These are phyloP conservation scores for Passer montanus DNA, from an alignment of 2,113 vertebrate species.

Conservation along the genomic window DNA sequence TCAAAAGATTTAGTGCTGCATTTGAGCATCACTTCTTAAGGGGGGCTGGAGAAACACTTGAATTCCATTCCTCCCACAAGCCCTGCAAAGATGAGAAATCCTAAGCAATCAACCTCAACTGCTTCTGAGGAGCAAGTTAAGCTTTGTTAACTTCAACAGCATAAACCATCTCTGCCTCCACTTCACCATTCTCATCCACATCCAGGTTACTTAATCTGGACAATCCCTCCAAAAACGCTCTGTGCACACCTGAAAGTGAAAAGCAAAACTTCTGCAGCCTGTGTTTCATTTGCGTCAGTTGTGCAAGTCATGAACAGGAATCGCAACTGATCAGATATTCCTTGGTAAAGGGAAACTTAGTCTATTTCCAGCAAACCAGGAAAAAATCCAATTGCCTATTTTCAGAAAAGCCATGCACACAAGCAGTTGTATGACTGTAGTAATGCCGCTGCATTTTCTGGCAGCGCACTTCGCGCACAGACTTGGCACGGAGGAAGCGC, in stretches of 20 bases:
- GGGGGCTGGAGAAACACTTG: not conserved
- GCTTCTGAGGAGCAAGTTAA: not conserved
- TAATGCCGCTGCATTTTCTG: not conserved
- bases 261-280: not conserved
- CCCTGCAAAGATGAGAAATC: not conserved
- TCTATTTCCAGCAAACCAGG: not conserved
- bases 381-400: not conserved
- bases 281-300: not conserved
- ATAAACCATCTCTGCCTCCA: not conserved
- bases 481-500: accelerated
- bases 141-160: not conserved
- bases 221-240: not conserved
- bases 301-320: not conserved
- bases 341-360: not conserved
- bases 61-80: not conserved
- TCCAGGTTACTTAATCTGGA: not conserved
- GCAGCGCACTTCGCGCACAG: not conserved
- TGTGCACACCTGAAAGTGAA: not conserved
- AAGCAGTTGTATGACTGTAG: not conserved
- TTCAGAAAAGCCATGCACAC: not conserved
- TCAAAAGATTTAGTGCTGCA: not conserved
- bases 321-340: not conserved
- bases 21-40: not conserved
- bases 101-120: not conserved
- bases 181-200: not conserved